Conservation (phyloP, 2,888 invertebrate species). For the Kuschelorhynchus macadamiae region DNA sequence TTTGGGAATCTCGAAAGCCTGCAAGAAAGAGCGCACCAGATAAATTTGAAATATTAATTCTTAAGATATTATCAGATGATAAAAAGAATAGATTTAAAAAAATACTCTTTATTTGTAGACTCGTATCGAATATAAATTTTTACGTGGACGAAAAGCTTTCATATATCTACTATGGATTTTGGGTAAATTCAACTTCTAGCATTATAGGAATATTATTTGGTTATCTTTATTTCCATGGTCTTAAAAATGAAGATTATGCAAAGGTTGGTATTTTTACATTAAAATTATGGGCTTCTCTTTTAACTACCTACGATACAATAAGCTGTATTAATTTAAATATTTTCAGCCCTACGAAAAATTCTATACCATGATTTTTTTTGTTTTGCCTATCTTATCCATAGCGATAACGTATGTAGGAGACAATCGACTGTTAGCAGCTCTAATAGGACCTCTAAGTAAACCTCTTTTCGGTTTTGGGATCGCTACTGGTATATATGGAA, state of each 20-base stretch:
- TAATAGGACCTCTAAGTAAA: not conserved
- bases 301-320: too few species aligned
- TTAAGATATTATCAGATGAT: too few species aligned
- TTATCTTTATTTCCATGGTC: conserved; percentile 1
- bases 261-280: too few species aligned
- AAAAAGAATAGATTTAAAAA: too few species aligned
- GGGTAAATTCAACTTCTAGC: conserved; percentile 4
- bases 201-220: conserved; percentile 5
- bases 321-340: too few species aligned
- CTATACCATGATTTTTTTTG: too few species aligned
- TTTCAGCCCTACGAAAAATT: too few species aligned
- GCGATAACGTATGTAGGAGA: not conserved
- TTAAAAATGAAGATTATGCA: not conserved
- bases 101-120: too few species aligned
- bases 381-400: not conserved
- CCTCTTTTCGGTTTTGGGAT: not conserved
- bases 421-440: not conserved
- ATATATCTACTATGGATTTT: conserved; percentile 13
- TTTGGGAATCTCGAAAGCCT: too few species aligned
- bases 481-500: not conserved
- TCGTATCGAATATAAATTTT: not conserved
- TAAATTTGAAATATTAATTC: too few species aligned
- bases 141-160: not conserved
- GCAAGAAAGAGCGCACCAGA: too few species aligned
- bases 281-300: too few species aligned